A percentile compares a stretch with the other conserved stretches of the same genome.
Evolutionary conservation across 2,888 invertebrate genomes (phyloP).

Genomic region (Hyalella azteca): DNA sequence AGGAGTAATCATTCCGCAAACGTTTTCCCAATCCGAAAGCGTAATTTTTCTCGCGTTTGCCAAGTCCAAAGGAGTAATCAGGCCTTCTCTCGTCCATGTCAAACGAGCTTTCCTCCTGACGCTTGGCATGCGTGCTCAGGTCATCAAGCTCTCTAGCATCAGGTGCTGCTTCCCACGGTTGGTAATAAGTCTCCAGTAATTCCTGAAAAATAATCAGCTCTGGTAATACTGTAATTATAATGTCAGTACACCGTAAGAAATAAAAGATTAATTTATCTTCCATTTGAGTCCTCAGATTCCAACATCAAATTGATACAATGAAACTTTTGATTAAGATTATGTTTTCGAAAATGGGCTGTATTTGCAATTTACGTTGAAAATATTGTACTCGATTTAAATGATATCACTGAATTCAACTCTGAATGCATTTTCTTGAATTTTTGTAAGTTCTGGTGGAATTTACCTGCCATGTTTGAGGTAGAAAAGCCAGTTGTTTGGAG

Average conservation of each 20-base stretch:
- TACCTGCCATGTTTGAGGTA: slow-evolving; percentile 9
- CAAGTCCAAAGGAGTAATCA: too few relatives aligned
- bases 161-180: neutral
- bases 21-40: neutral
- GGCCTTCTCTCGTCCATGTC: slow-evolving; percentile 1
- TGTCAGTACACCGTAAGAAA: neutral
- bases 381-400: neutral
- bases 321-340: neutral
- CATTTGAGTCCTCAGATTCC: neutral
- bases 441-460: neutral
- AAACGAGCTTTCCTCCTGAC: neutral
- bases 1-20: slow-evolving; percentile 10
- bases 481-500: neutral
- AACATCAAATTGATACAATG: neutral
- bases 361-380: neutral
- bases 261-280: neutral
- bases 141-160: neutral
- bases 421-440: neutral
- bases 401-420: neutral
- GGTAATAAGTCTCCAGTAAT: neutral
- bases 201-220: neutral
- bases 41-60: neutral
- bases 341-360: neutral
- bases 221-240: neutral
- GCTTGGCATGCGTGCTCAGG: neutral